Evolutionary conservation across 2,113 vertebrate genomes (phyloP), one percentile per base, ranked within the genome.

Genomic region (Dolichotis patagonum): DNA sequence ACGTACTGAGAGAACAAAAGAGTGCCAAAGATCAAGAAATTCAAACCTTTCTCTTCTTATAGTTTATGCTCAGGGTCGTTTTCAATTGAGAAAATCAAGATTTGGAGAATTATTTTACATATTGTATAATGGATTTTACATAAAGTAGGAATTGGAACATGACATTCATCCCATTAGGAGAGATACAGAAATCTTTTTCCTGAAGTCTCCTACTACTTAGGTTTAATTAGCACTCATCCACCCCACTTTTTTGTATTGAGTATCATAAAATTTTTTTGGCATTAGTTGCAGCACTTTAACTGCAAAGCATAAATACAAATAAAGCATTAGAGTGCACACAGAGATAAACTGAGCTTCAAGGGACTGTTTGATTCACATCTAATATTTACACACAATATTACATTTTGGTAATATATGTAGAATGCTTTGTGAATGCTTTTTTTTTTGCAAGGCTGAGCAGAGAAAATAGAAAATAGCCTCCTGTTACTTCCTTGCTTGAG

Each of bases 31-130:
- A 98, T 98, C 98, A 98, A 98, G 98, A 98, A 98, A 99, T 98
- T 92, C 86, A 97, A 98, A 98, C 97, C 98, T 98, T 97, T 85
- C 83, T 95, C 97, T 92, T 96, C 98, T 98, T 98, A 96, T 56
- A 98, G 98, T 98, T 98, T 98, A 97, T 98, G 98, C 97, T 97
- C 96, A 94, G 98, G 98, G 98, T 99, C 98, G 98, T 97, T 99
- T 98, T 98, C 98, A 98, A 96, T 98, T 96, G 98, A 98, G 97
- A 69, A 98, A 98, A 98, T 98, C 98, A 98, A 98, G 98, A 98
- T 98, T 98, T 98, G 97, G 95, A 87, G 98, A 98, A 98, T 98
- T 98, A 98, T 96, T 98, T 97, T 98, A 98, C 97, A 98, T 94
- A 98, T 73, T 98, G 96, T 89, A 90, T 97, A 98, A 98, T 96